Evolutionary conservation across 1,140 invertebrate species (phyloP).

Genomic region (Caenorhabditis remanei): DNA sequence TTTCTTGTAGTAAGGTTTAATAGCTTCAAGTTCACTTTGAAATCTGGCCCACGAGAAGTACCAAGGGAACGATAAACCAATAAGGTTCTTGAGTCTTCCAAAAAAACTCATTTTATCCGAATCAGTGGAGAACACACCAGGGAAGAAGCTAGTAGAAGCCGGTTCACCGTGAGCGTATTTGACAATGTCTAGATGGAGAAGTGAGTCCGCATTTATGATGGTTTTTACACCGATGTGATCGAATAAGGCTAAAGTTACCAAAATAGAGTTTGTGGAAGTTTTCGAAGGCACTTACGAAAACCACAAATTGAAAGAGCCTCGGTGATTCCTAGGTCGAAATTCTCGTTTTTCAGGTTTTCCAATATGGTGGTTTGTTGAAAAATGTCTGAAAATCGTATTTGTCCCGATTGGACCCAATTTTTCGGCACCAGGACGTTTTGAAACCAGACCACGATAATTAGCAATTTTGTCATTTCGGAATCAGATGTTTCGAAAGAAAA

Average conservation of each 20-base stretch:
- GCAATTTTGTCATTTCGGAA: too few relatives aligned
- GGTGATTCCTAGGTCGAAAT: conserved; percentile 45
- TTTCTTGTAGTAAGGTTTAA: not conserved
- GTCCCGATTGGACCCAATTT: too few relatives aligned
- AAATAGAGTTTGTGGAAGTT: not conserved
- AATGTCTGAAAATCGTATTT: conserved; percentile 38
- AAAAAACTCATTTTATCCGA: conserved; percentile 20
- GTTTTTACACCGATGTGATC: conserved; percentile 11
- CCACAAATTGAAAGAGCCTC: conserved; percentile 27
- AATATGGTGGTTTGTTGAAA: not conserved
- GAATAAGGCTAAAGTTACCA: not conserved
- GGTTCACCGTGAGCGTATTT: conserved; percentile 9
- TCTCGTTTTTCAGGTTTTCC: not conserved
- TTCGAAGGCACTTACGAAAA: not conserved
- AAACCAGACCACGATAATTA: too few relatives aligned
- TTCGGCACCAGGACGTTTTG: too few relatives aligned
- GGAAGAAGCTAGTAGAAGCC: not conserved
- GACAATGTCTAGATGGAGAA: not conserved
- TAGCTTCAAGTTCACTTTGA: not conserved
- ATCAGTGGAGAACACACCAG: not conserved
- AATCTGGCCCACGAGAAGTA: not conserved
- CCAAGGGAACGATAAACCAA: not conserved
- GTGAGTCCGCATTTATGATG: not conserved
- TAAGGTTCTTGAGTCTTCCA: not conserved
- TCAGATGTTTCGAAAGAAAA: too few relatives aligned